A percentile compares a stretch with the other conserved stretches of the same genome.
Conservation (phyloP, 2,113 vertebrate genomes). For the Eubucco bourcierii region DNA sequence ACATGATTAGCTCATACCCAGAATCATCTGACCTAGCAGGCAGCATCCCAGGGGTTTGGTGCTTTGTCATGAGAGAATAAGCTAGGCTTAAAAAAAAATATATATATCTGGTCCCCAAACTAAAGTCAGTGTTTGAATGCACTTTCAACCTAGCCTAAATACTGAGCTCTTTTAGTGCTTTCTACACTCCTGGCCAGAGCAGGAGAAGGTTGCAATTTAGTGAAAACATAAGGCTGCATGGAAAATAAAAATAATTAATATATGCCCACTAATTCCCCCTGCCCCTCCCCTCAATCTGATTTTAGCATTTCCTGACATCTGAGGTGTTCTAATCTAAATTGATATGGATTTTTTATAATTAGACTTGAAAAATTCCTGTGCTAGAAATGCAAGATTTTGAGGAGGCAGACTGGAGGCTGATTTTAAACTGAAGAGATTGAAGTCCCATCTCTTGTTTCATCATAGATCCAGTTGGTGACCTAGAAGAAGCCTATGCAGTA, state of each 20-base stretch:
- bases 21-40: conserved; percentile 32
- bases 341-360: not conserved
- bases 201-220: not conserved
- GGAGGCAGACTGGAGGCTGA: not conserved
- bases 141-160: not conserved
- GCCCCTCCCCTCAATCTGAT: not conserved
- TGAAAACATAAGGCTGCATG: not conserved
- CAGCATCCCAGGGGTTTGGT: conserved; percentile 6
- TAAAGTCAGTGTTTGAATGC: not conserved
- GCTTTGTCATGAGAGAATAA: conserved; percentile 40
- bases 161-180: not conserved
- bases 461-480: not conserved
- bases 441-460: not conserved
- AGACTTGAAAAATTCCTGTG: not conserved
- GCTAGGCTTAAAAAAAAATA: not conserved
- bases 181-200: not conserved
- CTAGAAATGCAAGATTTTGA: not conserved
- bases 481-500: not conserved
- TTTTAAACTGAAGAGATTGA: not conserved
- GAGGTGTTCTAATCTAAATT: not conserved
- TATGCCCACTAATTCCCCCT: not conserved
- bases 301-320: not conserved
- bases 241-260: not conserved
- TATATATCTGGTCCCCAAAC: not conserved
- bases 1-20: not conserved